Conservation (phyloP, 2,797 vertebrate species). For the Alectoris magna region DNA sequence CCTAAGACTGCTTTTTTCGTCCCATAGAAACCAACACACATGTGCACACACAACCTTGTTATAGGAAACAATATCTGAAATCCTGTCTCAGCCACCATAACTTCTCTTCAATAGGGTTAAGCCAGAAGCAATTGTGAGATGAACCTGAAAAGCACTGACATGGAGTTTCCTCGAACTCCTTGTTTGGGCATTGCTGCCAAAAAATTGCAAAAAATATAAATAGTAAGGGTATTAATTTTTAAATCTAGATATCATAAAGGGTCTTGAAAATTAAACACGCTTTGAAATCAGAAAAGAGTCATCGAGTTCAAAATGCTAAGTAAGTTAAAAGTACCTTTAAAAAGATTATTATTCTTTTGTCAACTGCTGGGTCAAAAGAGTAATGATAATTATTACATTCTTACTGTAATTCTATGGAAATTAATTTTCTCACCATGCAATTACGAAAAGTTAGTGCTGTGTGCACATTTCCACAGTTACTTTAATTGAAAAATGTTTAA, state of each 20-base stretch:
- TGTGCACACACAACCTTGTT: background rate
- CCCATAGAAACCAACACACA: background rate
- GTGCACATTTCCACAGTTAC: constrained; percentile 47
- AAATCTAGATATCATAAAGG: background rate
- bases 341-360: constrained; percentile 39
- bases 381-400: constrained; percentile 25
- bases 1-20: background rate
- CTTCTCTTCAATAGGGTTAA: background rate
- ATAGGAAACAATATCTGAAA: background rate
- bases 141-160: background rate
- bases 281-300: background rate
- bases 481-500: constrained; percentile 59
- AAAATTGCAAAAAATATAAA: background rate
- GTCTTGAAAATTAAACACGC: background rate
- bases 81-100: background rate
- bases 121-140: background rate
- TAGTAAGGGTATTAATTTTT: background rate
- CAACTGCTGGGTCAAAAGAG: constrained; percentile 4
- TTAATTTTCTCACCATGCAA: constrained; percentile 44
- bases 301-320: background rate
- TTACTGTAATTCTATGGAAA: constrained; percentile 25
- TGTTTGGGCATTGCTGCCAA: background rate
- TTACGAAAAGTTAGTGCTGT: constrained; percentile 17
- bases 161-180: background rate
- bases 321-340: constrained; percentile 28